These are phyloP conservation scores for Leptarthrus brevirostris DNA, from an alignment of 2,888 invertebrate species.

Conservation along the genomic window DNA sequence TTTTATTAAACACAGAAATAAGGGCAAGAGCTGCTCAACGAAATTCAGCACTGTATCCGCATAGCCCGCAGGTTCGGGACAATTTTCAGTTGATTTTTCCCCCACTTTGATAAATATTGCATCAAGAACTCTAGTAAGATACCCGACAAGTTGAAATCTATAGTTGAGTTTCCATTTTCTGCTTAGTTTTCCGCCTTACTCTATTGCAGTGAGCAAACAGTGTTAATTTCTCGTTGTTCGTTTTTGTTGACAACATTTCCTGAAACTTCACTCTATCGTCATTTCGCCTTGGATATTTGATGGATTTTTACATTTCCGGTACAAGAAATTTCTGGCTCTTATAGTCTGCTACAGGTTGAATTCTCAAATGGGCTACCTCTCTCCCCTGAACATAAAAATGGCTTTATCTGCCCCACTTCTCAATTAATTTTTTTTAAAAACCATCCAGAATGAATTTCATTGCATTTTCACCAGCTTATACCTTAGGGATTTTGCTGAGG, in stretches of 20 bases:
- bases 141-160: slow-evolving; percentile 18
- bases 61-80: slow-evolving; percentile 16
- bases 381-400: too few relatives aligned
- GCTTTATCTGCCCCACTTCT: too few relatives aligned
- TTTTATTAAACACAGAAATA: slow-evolving; percentile 6
- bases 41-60: slow-evolving; percentile 14
- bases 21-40: not conserved
- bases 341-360: too few relatives aligned
- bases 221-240: not conserved
- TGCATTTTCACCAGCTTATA: too few relatives aligned
- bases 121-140: slow-evolving; percentile 15
- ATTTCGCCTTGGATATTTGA: slow-evolving; percentile 19
- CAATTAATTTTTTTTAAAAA: too few relatives aligned
- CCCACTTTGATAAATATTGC: slow-evolving; percentile 27
- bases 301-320: slow-evolving; percentile 30
- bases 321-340: too few relatives aligned
- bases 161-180: slow-evolving; percentile 27
- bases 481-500: too few relatives aligned
- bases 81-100: slow-evolving; percentile 20
- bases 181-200: not conserved
- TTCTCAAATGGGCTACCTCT: too few relatives aligned
- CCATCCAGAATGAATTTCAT: too few relatives aligned
- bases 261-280: slow-evolving; percentile 21
- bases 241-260: slow-evolving; percentile 27
- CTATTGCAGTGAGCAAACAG: slow-evolving; percentile 26